Evolutionary conservation across 2,113 vertebrate species (phyloP).

Genomic region (Danio rerio): GRCz12tu NC_133199.1:34589501-34590000

Average conservation of each 20-base stretch:
- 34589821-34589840: background rate
- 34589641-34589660: constrained; percentile 49
- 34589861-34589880: background rate
- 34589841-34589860: background rate
- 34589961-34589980: constrained; percentile 49
- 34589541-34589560: constrained; percentile 33
- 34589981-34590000: too few species aligned
- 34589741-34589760: constrained; percentile 32
- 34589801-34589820: too few species aligned
- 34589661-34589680: constrained; percentile 25
- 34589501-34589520: constrained; percentile 49
- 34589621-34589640: constrained; percentile 50
- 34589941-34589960: background rate
- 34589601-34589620: constrained; percentile 41
- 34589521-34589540: constrained; percentile 43
- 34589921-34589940: too few species aligned
- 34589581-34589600: constrained; percentile 51
- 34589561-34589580: constrained; percentile 55
- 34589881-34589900: too few species aligned
- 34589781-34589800: background rate
- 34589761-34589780: background rate
- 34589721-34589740: constrained; percentile 43
- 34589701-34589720: constrained; percentile 43
- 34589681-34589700: constrained; percentile 22
- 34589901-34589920: background rate